Percentiles rank a stretch among this genome's conserved stretches.
These are phyloP conservation scores for Aplysia californica DNA, from an alignment of 1,140 invertebrate species.

Conservation along the genomic window DNA sequence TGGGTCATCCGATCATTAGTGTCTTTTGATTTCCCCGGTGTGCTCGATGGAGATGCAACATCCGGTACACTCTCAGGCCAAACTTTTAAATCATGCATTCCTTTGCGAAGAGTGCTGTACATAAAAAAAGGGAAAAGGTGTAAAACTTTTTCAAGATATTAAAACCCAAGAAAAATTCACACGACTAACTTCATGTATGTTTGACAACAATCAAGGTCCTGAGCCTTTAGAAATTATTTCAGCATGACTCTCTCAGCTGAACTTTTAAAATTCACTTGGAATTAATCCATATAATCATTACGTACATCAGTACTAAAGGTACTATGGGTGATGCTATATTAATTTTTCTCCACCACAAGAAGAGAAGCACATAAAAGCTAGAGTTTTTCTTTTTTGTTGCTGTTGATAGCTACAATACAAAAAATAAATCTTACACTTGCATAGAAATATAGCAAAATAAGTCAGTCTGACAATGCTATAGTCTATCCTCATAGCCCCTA, in stretches of 20 bases:
- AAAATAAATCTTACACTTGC: neutral
- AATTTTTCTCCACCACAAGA: no score
- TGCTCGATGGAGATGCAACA: slow-evolving; percentile 75
- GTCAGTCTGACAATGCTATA: neutral
- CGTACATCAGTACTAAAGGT: no score
- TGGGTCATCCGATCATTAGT: slow-evolving; percentile 90
- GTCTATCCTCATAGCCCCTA: no score
- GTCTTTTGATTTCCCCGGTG: slow-evolving; percentile 84
- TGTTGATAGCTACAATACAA: neutral
- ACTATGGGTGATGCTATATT: no score
- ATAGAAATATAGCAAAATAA: neutral
- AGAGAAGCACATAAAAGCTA: no score
- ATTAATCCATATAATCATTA: no score
- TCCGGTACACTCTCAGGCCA: slow-evolving; percentile 77
- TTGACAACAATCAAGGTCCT: no score
- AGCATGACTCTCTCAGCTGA: no score
- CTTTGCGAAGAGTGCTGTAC: slow-evolving; percentile 66
- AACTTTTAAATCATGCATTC: slow-evolving; percentile 72
- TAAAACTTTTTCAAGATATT: neutral
- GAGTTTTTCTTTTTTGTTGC: no score
- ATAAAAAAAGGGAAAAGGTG: neutral
- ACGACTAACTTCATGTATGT: no score
- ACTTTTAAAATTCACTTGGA: no score
- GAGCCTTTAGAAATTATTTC: no score
- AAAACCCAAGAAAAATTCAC: neutral